phyloP scores from a whole-genome alignment of 2,797 vertebrate genomes.

The Merluccius polli region DNA sequence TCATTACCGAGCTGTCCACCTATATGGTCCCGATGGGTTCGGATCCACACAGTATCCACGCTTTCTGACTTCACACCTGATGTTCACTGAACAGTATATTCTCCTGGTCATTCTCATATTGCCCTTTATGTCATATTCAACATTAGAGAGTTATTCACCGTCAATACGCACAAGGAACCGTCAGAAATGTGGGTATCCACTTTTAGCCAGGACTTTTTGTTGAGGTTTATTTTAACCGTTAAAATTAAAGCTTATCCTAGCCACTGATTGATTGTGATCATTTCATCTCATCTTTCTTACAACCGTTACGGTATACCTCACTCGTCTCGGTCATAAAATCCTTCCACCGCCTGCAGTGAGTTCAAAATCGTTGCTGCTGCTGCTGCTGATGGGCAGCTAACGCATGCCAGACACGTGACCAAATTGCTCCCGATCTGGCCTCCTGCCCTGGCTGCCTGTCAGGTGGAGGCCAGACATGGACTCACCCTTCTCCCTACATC shows the following conservation, averaged over 20 bases:
- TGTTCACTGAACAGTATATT: not conserved
- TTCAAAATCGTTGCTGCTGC: no score
- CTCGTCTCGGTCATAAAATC: no score
- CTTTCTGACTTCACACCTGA: not conserved
- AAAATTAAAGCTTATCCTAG: not conserved
- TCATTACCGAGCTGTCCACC: not conserved
- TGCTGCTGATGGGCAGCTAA: no score
- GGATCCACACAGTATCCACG: no score
- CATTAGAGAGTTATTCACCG: not conserved
- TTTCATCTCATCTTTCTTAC: not conserved
- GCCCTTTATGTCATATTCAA: no score
- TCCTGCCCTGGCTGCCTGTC: not conserved
- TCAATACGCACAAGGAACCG: not conserved
- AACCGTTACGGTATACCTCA: not conserved
- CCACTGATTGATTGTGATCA: not conserved
- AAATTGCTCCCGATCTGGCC: no score
- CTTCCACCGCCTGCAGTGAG: no score
- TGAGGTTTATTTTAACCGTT: not conserved
- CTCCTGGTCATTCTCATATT: not conserved
- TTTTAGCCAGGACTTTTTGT: no score
- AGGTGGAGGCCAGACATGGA: not conserved
- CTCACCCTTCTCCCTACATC: not conserved
- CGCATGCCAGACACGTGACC: not conserved
- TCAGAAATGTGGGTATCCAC: no score
- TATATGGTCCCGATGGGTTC: not conserved